Percentiles rank a stretch among this genome's conserved stretches.
phyloP scores from a whole-genome alignment of 2,797 vertebrate genomes.

The Pogoniulus pusillus region DNA sequence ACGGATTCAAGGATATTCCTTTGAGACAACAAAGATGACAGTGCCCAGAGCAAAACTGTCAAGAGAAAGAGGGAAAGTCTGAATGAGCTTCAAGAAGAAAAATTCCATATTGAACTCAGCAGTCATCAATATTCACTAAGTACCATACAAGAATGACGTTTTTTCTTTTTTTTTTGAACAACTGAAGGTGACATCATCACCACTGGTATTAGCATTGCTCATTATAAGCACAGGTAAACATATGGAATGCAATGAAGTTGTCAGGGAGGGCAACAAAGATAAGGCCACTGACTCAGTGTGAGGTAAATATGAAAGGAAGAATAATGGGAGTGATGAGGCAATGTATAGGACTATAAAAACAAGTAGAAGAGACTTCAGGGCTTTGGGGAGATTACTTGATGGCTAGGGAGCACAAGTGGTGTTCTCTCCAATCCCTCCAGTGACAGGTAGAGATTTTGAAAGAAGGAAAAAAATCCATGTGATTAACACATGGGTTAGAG shows the following conservation, averaged over 20 bases:
- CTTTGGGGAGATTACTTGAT: too few relatives aligned
- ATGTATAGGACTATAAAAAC: too few relatives aligned
- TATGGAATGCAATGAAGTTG: not conserved
- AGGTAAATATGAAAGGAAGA: not conserved
- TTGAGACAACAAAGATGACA: constrained; percentile 28
- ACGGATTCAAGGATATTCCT: constrained; percentile 29
- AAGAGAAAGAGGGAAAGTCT: constrained; percentile 2
- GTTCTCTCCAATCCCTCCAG: too few relatives aligned
- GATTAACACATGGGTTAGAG: too few relatives aligned
- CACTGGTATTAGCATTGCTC: not conserved
- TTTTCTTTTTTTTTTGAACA: not conserved
- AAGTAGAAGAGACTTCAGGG: too few relatives aligned
- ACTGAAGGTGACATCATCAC: not conserved
- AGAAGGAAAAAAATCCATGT: too few relatives aligned
- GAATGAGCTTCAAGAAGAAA: not conserved
- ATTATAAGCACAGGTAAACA: not conserved
- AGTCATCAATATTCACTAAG: not conserved
- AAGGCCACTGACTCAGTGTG: not conserved
- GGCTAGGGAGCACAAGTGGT: too few relatives aligned
- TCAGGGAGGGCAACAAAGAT: not conserved
- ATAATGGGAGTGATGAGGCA: not conserved
- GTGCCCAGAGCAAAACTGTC: constrained; percentile 27
- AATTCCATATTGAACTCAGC: not conserved
- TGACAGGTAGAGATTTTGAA: too few relatives aligned
- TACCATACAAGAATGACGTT: not conserved